Percentiles rank a stretch among this genome's conserved stretches.
phyloP scores from a whole-genome alignment of 2,888 invertebrate species.

The Agrotis puta region DNA sequence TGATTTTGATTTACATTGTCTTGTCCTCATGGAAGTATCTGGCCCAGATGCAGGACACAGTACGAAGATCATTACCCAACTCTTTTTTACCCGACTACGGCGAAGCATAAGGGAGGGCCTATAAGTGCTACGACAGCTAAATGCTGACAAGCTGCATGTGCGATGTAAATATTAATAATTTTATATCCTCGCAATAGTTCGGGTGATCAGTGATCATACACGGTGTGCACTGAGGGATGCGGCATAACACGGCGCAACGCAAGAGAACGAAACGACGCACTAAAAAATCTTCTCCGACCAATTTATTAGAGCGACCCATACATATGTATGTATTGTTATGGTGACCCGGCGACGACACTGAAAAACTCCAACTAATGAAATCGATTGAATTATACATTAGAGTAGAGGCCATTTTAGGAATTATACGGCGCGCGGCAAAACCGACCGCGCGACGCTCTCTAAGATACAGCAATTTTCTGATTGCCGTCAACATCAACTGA shows the following conservation, averaged over 20 bases:
- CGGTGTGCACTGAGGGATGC: too few species aligned
- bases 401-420: constrained; percentile 80
- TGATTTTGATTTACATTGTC: too few species aligned
- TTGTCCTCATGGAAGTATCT: too few species aligned
- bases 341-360: constrained; percentile 75
- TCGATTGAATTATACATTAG: constrained; percentile 88
- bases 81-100: too few species aligned
- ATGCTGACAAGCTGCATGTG: neutral
- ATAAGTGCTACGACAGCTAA: constrained; percentile 1
- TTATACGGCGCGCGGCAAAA: constrained; percentile 73
- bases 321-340: constrained; percentile 84
- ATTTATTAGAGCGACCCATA: constrained; percentile 85
- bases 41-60: too few species aligned
- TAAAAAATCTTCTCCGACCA: constrained; percentile 73
- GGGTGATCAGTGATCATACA: constrained; percentile 15
- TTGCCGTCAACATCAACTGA: constrained; percentile 33
- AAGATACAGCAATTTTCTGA: constrained; percentile 31
- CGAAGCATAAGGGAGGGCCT: too few species aligned
- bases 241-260: constrained; percentile 1
- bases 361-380: constrained; percentile 86
- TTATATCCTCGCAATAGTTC: neutral
- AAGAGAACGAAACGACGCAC: constrained; percentile 36
- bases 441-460: constrained; percentile 34
- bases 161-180: neutral
- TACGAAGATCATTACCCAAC: too few species aligned